Conservation (phyloP, 2,888 invertebrate species). For the Acronicta psi region DNA sequence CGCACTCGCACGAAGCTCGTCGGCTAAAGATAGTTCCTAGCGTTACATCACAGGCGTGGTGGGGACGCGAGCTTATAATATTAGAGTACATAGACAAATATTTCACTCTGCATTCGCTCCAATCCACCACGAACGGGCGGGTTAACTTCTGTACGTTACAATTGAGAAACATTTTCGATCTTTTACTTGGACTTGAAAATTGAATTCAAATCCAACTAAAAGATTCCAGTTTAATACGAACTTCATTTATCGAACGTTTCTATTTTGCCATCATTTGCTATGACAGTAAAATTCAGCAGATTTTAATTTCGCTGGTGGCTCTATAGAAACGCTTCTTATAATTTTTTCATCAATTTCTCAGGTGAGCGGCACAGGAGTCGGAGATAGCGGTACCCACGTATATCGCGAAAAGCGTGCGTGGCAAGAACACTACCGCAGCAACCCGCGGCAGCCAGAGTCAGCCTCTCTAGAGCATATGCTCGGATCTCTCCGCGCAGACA, state of each 20-base stretch:
- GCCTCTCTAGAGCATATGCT: constrained; percentile 94
- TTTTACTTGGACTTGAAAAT: constrained; percentile 55
- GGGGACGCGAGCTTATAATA: constrained; percentile 87
- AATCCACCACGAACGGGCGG: constrained; percentile 76
- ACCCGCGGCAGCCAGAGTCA: constrained; percentile 88
- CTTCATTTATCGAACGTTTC: constrained; percentile 20
- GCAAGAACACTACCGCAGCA: constrained; percentile 88
- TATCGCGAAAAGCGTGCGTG: constrained; percentile 90
- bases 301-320: constrained; percentile 19
- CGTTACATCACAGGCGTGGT: constrained; percentile 86
- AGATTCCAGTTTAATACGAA: constrained; percentile 34
- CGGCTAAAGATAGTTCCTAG: constrained; percentile 83
- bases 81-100: constrained; percentile 87
- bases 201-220: constrained; percentile 27
- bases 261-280: constrained; percentile 31
- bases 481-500: constrained; percentile 97
- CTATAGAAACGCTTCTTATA: constrained; percentile 22
- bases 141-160: constrained; percentile 78
- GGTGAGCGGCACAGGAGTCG: constrained; percentile 82
- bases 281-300: neutral
- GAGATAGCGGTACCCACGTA: constrained; percentile 88
- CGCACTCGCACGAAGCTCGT: constrained; percentile 69
- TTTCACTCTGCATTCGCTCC: constrained; percentile 87
- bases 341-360: constrained; percentile 54
- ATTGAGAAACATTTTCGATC: constrained; percentile 56